Conservation (phyloP, 2,797 vertebrate genomes). For the Vipera latastei region DNA sequence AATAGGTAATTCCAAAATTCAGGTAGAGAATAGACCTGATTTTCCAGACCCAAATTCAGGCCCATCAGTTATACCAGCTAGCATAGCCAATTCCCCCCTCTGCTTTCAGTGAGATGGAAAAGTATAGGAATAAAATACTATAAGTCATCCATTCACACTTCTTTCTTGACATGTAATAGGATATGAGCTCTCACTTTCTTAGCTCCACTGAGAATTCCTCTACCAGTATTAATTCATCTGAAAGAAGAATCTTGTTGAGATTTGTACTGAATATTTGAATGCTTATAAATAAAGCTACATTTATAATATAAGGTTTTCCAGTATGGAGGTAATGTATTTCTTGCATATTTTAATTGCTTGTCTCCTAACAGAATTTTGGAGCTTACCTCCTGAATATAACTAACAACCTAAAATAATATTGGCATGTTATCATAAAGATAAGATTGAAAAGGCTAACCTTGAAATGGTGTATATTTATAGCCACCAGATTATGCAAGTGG, state of each 20-base stretch:
- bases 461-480: neutral
- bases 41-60: neutral
- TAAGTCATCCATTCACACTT: neutral
- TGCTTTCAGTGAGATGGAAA: neutral
- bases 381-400: neutral
- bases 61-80: neutral
- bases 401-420: neutral
- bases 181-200: neutral
- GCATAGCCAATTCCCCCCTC: neutral
- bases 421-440: neutral
- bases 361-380: neutral
- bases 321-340: neutral
- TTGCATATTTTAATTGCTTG: neutral
- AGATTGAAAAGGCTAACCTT: neutral
- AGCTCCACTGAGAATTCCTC: neutral
- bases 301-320: neutral
- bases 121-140: neutral
- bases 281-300: neutral
- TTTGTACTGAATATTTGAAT: neutral
- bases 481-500: neutral
- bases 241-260: neutral
- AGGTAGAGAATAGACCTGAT: neutral
- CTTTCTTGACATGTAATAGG: neutral
- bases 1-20: neutral
- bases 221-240: neutral